Evolutionary conservation across 2,888 invertebrate species (phyloP), one percentile per base, ranked within the genome.

Genomic region (Ferrisia virgata): DNA sequence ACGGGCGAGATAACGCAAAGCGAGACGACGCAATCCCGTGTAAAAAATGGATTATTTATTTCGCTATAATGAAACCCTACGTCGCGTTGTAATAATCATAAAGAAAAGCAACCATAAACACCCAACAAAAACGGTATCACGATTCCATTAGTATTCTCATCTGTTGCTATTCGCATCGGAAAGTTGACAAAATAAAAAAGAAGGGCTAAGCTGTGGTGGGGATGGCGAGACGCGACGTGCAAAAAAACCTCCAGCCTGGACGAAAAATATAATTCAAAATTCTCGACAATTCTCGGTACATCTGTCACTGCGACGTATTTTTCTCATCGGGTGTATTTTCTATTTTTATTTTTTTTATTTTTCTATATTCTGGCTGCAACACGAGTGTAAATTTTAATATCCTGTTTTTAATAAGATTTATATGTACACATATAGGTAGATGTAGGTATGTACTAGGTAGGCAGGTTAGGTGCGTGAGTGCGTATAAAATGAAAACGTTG

Each of bases 331-430:
- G 64, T 22, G 33, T 72, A 33, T 72, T 72, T 64, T 64, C 28
- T n/a, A n/a, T n/a, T n/a, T n/a, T n/a, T n/a, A n/a, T n/a, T n/a
- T n/a, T n/a, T n/a, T n/a, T n/a, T n/a, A n/a, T n/a, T n/a, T n/a
- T n/a, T n/a, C n/a, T n/a, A n/a, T n/a, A n/a, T 72, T 33, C n/a
- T n/a, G 11, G 18, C 15, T 64, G 31, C 33, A 18, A 72, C 33
- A n/a, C 72, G 31, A 31, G 72, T 72, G 33, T 72, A 33, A 72
- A 72, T 72, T 72, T 72, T 72, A 72, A 72, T 72, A 72, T 72
- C 72, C 72, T 72, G 72, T 33, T 72, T 72, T 72, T 72, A 72
- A 72, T 72, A 72, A 72, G 72, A 72, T 72, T 72, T 33, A 33
- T 33, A 33, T n/a, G 6, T 8, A 8, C 9, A 39, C 5, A 39